A percentile compares a stretch with the other conserved stretches of the same genome.
Conservation (phyloP, 2,888 invertebrate species). For the Microdon myrmicae region DNA sequence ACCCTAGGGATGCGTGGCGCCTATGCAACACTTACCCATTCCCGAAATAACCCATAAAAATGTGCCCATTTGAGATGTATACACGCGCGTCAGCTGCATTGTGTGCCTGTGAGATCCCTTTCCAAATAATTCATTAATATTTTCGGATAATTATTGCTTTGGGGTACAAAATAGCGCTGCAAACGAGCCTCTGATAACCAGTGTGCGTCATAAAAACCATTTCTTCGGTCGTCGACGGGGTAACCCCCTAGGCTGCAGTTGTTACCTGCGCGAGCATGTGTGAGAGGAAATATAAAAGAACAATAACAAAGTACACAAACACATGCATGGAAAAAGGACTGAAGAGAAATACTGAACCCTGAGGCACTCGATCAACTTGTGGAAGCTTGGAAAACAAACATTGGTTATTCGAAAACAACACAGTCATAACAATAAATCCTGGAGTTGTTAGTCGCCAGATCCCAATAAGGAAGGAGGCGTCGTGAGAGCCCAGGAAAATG, state of each 20-base stretch:
- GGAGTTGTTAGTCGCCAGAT: slow-evolving; percentile 41
- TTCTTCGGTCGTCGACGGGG: neutral
- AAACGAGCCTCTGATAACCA: slow-evolving; percentile 48
- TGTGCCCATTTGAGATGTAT: slow-evolving; percentile 31
- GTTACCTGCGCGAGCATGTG: slow-evolving; percentile 1
- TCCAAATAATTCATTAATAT: slow-evolving; percentile 52
- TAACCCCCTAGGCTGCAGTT: slow-evolving; percentile 13
- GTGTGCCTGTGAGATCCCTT: slow-evolving; percentile 19
- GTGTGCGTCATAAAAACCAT: slow-evolving; percentile 46
- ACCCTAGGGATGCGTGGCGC: slow-evolving; percentile 37
- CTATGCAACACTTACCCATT: slow-evolving; percentile 18
- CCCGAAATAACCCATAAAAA: slow-evolving; percentile 1
- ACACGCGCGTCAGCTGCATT: slow-evolving; percentile 46
- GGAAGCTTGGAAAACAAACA: slow-evolving; percentile 44
- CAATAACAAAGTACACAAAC: no score
- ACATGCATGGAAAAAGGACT: no score
- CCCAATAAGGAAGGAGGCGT: no score
- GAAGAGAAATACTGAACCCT: slow-evolving; percentile 13
- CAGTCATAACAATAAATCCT: slow-evolving; percentile 50
- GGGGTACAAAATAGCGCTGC: slow-evolving; percentile 45
- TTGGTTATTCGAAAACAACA: slow-evolving; percentile 49
- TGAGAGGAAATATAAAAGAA: no score
- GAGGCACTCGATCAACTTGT: slow-evolving; percentile 24
- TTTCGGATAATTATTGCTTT: slow-evolving; percentile 52
- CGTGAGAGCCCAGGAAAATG: slow-evolving; percentile 16